A percentile compares a stretch with the other conserved stretches of the same genome.
Evolutionary conservation across 2,888 invertebrate species (phyloP).

Genomic region (Andricus curvator): DNA sequence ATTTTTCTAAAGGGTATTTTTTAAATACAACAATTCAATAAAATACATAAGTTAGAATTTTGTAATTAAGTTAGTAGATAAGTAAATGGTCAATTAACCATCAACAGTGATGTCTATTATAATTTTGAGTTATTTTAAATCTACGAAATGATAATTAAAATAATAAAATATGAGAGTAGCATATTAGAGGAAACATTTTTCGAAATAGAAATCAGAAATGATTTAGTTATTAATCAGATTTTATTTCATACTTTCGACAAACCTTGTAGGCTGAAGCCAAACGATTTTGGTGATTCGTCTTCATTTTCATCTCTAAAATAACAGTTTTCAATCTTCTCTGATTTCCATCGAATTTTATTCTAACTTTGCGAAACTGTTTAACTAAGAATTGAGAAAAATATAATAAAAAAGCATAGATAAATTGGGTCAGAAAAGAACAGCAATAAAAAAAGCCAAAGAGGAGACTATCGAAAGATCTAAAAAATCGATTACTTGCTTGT

Average conservation of each 20-base stretch:
- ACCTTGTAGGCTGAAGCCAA: neutral
- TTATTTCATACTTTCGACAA: neutral
- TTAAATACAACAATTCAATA: neutral
- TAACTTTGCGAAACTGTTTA: neutral
- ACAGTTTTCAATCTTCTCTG: neutral
- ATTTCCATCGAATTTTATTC: neutral
- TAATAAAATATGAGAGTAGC: too few relatives aligned
- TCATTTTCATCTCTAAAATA: neutral
- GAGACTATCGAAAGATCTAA: neutral
- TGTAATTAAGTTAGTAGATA: neutral
- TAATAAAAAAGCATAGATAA: neutral
- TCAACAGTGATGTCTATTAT: conserved; percentile 11
- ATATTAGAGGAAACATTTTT: neutral
- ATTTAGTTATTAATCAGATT: neutral
- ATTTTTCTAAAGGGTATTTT: neutral
- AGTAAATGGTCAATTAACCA: neutral
- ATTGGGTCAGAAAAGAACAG: neutral
- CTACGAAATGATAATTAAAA: neutral
- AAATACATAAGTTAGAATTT: neutral
- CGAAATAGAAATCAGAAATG: neutral
- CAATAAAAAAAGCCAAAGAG: neutral
- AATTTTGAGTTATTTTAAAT: neutral
- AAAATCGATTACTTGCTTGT: conserved; percentile 12
- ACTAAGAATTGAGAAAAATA: neutral
- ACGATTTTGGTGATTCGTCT: neutral